phyloP scores from a whole-genome alignment of 2,113 vertebrate genomes.

The Sterrhoptilus dennistouni region DNA sequence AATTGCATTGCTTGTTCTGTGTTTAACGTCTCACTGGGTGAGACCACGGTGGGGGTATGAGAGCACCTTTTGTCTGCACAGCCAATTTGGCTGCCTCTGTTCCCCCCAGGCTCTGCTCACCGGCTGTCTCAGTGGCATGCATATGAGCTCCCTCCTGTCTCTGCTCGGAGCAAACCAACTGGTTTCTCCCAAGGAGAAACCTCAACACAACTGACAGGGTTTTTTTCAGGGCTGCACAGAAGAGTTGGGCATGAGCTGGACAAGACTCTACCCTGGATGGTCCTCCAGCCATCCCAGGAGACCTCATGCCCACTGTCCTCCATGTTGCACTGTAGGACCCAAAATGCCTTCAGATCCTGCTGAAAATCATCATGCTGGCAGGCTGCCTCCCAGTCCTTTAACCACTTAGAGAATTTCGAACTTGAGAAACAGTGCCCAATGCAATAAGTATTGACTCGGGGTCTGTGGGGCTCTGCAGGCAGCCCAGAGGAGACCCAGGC shows the following conservation, averaged over 20 bases:
- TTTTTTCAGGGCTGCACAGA: background rate
- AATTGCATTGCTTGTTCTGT: background rate
- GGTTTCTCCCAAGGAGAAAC: slow-evolving; percentile 29
- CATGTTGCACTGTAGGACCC: background rate
- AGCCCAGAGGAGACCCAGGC: background rate
- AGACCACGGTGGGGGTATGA: background rate
- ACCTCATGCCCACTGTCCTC: background rate
- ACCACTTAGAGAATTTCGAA: background rate
- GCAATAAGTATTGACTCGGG: background rate
- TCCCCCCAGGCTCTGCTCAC: slow-evolving; percentile 10
- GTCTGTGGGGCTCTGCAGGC: background rate
- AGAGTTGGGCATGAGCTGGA: background rate
- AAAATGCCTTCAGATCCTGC: background rate
- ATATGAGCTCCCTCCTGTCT: slow-evolving; percentile 61
- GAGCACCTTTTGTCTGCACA: background rate
- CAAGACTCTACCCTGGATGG: background rate
- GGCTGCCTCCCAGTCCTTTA: background rate
- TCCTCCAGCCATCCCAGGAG: background rate
- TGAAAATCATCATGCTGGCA: background rate
- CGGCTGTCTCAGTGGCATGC: slow-evolving; percentile 27
- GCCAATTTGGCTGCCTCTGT: slow-evolving; percentile 25
- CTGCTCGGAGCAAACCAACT: slow-evolving; percentile 44
- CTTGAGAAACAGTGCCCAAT: background rate
- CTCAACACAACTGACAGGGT: rapidly evolving
- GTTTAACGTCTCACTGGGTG: background rate